Base-by-base conservation (phyloP, 2,888 invertebrate species). In the Drosophila siamana region DNA sequence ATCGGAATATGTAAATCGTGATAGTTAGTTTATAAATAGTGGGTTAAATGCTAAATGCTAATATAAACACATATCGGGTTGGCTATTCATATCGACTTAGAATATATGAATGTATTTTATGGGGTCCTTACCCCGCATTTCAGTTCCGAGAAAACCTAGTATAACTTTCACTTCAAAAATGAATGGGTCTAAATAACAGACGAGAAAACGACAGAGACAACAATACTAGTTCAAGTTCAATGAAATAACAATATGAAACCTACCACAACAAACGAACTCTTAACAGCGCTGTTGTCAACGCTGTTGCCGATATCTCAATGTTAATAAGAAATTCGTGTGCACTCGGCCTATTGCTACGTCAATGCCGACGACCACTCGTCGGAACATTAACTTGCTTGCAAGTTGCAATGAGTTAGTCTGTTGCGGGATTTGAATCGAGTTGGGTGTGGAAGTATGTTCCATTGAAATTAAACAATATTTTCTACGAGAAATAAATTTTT, bases 141-240 rank as follows among this genome's bases (percentile, higher is more conserved):
- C n/a, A n/a, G n/a, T n/a, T n/a, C n/a, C n/a, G n/a, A n/a, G n/a
- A n/a, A n/a, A n/a, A n/a, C n/a, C 8, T 11, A 30, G 11, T 33
- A 33, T 0, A 33, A n/a, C n/a, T 33, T n/a, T 33, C n/a, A 11
- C n/a, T n/a, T 33, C 4, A n/a, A 33, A 11, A n/a, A 4, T n/a
- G 33, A 33, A 33, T 1, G 4, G n/a, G 30, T 33, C 30, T n/a
- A n/a, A 33, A n/a, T 4, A 9, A n/a, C 11, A 33, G 30, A n/a
- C 5, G n/a, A 33, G 30, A 33, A 33, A n/a, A n/a, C 1, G 33
- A 33, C 33, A 33, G 33, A n/a, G 33, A 33, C 33, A n/a, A n/a
- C 33, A 33, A 33, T 33, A 33, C 11, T 33, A 33, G 33, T 33
- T 33, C 33, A 33, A 33, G 33, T 33, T 33, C 33, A 33, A 33